phyloP scores from a whole-genome alignment of 1,140 invertebrate species.

The Drosophila sp. region DNA sequence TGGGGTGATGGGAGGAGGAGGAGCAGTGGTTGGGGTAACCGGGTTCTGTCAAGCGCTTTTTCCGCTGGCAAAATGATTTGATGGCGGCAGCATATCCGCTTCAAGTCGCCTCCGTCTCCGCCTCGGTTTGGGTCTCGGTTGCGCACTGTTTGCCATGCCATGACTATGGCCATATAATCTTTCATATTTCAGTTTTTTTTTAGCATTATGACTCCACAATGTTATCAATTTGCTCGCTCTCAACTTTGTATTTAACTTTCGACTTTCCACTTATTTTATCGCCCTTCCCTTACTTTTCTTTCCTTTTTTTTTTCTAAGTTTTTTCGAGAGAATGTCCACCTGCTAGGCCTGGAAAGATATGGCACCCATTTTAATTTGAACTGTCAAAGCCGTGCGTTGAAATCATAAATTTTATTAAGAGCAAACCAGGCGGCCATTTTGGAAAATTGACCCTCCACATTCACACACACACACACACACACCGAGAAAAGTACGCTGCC shows the following conservation, averaged over 20 bases:
- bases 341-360: conserved; percentile 4
- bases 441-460: conserved; percentile 62
- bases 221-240: conserved; percentile 76
- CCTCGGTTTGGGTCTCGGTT: conserved; percentile 39
- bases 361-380: conserved; percentile 77
- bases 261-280: conserved; percentile 64
- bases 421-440: conserved; percentile 77
- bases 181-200: conserved; percentile 67
- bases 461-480: conserved; percentile 19
- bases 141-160: conserved; percentile 69
- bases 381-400: conserved; percentile 77
- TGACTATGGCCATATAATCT: conserved; percentile 48
- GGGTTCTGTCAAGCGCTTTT: conserved; percentile 60
- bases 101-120: conserved; percentile 43
- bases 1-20: conserved; percentile 18
- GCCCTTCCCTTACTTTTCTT: background rate
- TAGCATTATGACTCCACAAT: conserved; percentile 65
- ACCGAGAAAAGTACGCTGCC: background rate
- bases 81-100: conserved; percentile 74
- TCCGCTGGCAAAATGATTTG: conserved; percentile 82
- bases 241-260: conserved; percentile 82
- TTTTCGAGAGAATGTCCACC: conserved; percentile 29
- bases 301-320: conserved; percentile 25
- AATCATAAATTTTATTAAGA: conserved; percentile 82
- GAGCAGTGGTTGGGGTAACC: background rate